Evolutionary conservation across 2,113 vertebrate species (phyloP).

Genomic region (Brachyhypopomus gauderio): DNA sequence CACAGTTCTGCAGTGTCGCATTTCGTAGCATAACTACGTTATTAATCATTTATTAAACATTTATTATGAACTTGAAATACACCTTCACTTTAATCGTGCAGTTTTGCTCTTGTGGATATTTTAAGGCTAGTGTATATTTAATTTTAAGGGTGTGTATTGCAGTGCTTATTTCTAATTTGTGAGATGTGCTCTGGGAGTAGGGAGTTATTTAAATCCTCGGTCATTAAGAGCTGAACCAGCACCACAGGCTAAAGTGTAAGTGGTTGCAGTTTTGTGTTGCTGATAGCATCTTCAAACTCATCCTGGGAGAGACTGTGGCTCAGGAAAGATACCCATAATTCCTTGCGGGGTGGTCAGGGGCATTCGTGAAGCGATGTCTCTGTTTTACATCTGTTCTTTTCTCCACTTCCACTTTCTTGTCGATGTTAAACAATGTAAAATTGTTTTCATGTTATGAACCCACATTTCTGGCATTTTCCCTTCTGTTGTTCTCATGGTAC

Average conservation of each 20-base stretch:
- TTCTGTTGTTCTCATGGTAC: too few relatives aligned
- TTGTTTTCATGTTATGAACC: neutral
- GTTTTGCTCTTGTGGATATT: neutral
- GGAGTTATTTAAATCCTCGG: slow-evolving; percentile 30
- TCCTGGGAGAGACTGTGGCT: neutral
- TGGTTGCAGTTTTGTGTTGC: slow-evolving; percentile 37
- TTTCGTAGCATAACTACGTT: neutral
- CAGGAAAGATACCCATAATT: neutral
- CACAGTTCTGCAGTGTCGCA: neutral
- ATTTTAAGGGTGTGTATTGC: neutral
- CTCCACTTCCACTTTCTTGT: neutral
- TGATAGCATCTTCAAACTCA: neutral
- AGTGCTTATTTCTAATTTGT: slow-evolving; percentile 22
- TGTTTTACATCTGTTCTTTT: neutral
- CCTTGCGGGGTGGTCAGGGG: neutral
- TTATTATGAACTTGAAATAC: neutral
- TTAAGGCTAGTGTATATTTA: neutral
- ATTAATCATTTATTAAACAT: slow-evolving; percentile 17
- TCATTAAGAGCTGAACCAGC: slow-evolving; percentile 36
- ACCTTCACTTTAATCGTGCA: neutral
- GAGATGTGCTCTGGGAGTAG: slow-evolving; percentile 19
- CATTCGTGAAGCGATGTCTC: too few relatives aligned
- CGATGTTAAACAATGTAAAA: neutral
- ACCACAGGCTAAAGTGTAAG: slow-evolving; percentile 25
- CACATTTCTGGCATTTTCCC: neutral